Conservation (phyloP, 2,113 vertebrate genomes). For the Ctenodactylus gundi region DNA sequence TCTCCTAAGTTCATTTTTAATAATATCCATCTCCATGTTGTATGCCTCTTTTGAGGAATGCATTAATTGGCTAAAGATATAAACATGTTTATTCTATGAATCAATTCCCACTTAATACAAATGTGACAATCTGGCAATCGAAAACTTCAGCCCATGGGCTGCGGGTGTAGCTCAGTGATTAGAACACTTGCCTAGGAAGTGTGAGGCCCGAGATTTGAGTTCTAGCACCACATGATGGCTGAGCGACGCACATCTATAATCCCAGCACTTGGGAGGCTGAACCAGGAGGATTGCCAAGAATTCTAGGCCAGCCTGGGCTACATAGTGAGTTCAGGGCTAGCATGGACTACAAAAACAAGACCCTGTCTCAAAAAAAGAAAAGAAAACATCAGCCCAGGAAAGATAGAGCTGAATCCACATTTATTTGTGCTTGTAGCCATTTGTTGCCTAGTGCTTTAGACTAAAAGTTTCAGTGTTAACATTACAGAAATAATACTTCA, state of each 20-base stretch:
- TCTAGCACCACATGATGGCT: no score
- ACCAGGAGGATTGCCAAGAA: no score
- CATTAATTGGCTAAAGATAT: background rate
- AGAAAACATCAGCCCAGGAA: background rate
- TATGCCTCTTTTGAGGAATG: constrained; percentile 8
- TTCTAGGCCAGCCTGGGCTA: no score
- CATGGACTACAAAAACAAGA: no score
- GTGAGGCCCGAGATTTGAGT: no score
- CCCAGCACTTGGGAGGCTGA: no score
- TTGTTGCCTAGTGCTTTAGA: background rate
- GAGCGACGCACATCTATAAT: no score
- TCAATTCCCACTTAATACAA: background rate
- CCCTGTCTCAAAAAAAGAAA: no score
- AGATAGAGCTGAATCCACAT: background rate
- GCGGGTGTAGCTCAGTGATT: no score
- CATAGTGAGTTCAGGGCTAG: no score
- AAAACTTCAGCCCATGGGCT: no score
- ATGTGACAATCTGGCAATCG: background rate
- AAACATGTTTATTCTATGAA: background rate
- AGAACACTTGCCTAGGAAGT: no score
- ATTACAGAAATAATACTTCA: constrained; percentile 4
- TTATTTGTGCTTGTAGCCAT: background rate
- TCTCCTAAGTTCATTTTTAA: constrained; percentile 19
- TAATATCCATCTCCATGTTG: background rate
- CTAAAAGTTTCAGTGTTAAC: background rate